Evolutionary conservation across 1,140 invertebrate species (phyloP).

Genomic region (Hesperophylax magnus): DNA sequence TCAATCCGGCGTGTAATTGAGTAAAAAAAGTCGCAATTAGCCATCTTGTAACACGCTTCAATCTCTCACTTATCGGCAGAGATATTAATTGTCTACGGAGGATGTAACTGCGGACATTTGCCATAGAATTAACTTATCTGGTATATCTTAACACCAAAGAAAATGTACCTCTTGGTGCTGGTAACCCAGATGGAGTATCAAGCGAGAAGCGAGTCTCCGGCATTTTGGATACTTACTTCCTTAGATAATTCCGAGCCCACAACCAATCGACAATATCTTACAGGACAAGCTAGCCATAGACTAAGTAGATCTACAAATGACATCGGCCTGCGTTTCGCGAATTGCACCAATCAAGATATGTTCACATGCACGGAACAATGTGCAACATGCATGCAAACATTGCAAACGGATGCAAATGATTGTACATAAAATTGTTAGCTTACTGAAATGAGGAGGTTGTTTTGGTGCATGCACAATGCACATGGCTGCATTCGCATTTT

Average conservation of each 20-base stretch:
- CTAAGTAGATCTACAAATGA: background rate
- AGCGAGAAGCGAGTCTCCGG: slow-evolving; percentile 22
- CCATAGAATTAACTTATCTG: background rate
- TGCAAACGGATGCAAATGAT: no score
- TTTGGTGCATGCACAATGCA: background rate
- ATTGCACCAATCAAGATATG: no score
- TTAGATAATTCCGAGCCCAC: no score
- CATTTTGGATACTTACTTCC: slow-evolving; percentile 4
- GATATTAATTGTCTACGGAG: background rate
- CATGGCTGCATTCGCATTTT: background rate
- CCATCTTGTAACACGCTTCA: background rate
- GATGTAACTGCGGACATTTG: slow-evolving; percentile 2
- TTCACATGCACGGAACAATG: no score
- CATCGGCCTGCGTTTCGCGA: no score
- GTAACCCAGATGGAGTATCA: slow-evolving; percentile 23
- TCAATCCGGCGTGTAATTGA: no score
- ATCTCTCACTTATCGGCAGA: background rate
- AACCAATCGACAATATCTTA: background rate
- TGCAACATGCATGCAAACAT: no score
- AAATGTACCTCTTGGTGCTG: background rate
- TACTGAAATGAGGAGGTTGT: slow-evolving; percentile 4
- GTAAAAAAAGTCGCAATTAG: background rate
- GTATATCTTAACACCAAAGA: slow-evolving; percentile 17
- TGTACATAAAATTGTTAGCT: background rate
- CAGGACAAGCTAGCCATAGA: background rate